Base-by-base conservation (phyloP, 2,888 invertebrate genomes). In the Thereva unica region DNA sequence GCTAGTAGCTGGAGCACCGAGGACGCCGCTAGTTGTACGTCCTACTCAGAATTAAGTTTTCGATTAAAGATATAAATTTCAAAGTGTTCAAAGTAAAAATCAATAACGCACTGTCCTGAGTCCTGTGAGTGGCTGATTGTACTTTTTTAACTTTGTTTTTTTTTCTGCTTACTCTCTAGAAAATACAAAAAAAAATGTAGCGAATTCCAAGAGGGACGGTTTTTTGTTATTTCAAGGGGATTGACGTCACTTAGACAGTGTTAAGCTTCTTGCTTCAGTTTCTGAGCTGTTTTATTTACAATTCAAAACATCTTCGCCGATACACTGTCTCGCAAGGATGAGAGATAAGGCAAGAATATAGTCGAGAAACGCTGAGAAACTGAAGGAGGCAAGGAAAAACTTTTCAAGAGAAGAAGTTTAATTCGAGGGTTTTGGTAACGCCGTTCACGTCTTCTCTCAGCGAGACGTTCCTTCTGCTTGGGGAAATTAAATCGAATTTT, bases 1-100 rank as follows among this genome's bases (percentile, higher is more conserved):
- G 34, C 44, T 47, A n/a, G 2, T 12, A 10, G 47, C 10, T 8
- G 12, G 12, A 10, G 23, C 9, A 23, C 34, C 44, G 9, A 56
- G 44, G 42, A 35, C 44, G 44, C 34, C 34, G n/a, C 56, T 40
- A 37, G 47, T 59, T 45, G 57, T 37, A 45, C 47, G 59, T 59
- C 38, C 59, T 61, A 47, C 52, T 54, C 12, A 34, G 61, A 67
- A 67, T 67, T 61, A 54, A 61, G 53, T 67, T 67, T 61, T 61
- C 61, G 53, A 61, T 67, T 67, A 59, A 61, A 61, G 54, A 47
- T 53, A 66, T 66, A 66, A 66, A 66, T 66, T 66, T 66, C 50
- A 52, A 66, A 59, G 35, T 41, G 53, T 50, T 59, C 53, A 37
- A 45, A 66, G 57, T 52, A 9, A 59, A 66, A 66, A 66, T 66